Evolutionary conservation across 2,113 vertebrate species (phyloP), one percentile per base, ranked within the genome.

Genomic region (Clarias batrachus): DNA sequence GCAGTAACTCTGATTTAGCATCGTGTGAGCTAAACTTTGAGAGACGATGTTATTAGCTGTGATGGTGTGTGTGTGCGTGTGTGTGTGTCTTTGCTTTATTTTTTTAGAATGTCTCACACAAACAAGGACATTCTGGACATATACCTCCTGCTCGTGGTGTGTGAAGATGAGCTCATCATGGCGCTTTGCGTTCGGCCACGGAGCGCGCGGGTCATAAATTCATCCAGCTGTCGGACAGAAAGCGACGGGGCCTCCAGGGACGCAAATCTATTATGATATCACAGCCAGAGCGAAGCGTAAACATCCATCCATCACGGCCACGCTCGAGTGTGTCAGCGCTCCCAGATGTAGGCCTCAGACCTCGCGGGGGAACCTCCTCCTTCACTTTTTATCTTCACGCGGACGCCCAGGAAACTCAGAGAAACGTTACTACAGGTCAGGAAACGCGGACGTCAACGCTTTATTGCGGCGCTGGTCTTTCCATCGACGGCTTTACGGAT

Each of bases 261-360:
- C 62, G 41, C 73, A 84, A 86, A 87, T 90, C 89, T 86, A 89
- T 89, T 89, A 90, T 87, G 87, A 81, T 84, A 89, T 82, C 89
- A 87, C 62, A 80, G 66, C 74, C 88, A 68, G 87, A 87, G 82
- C 57, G 48, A 68, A 81, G 73, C 66, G 41, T 83, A 87, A 90
- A 87, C 86, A 83, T 83, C 78, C 89, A 90, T 90, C 87, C 87
- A 86, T 90, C 89, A 87, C 81, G 30, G 62, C 48, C 3, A 4
- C 63, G 82, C 85, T 59, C 63, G 66, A 30, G 63, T 48, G 59
- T 88, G 71, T 65, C 73, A 56, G 63, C 9, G 57, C 56, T 81
- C 57, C 27, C 17, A 81, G 33, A 65, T 52, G 62, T 48, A 66
- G 81, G 81, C 62, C 59, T 52, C 60, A 2, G 37, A 48, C 81